Conservation (phyloP, 2,797 vertebrate species). For the Onychomys arenicola region DNA sequence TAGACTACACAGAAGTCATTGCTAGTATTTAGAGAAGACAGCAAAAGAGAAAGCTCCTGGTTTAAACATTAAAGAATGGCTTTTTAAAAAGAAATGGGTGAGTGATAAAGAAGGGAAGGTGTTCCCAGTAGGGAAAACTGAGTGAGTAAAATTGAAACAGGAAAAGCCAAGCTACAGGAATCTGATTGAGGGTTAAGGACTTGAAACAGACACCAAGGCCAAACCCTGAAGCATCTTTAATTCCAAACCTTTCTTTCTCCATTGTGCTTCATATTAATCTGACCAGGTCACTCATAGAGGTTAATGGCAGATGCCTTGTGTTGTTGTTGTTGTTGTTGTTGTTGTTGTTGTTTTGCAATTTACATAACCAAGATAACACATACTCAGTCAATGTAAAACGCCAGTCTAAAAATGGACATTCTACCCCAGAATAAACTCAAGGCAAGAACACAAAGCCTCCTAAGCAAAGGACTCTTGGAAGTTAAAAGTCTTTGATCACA, state of each 20-base stretch:
- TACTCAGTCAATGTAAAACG: conserved; percentile 4
- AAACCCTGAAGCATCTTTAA: neutral
- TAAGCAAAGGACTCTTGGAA: conserved; percentile 71
- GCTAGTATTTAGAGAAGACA: neutral
- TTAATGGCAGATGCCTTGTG: neutral
- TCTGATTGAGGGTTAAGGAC: neutral
- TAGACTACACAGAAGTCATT: conserved; percentile 17
- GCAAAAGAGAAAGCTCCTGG: neutral
- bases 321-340: neutral
- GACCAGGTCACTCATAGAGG: neutral
- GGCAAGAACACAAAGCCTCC: conserved; percentile 53
- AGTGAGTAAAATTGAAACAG: neutral
- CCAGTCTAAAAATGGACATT: conserved; percentile 33
- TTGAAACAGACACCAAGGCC: neutral
- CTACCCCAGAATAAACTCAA: conserved; percentile 74
- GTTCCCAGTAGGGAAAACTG: neutral
- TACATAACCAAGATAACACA: neutral
- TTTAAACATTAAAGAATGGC: neutral
- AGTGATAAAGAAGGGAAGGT: neutral
- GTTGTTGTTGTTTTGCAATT: neutral
- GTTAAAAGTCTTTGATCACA: conserved; percentile 72
- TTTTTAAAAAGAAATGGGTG: neutral
- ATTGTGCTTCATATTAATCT: neutral
- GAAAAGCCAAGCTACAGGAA: neutral
- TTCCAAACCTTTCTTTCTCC: neutral